Conservation (phyloP, 2,113 vertebrate genomes). For the Fulmarus glacialis region DNA sequence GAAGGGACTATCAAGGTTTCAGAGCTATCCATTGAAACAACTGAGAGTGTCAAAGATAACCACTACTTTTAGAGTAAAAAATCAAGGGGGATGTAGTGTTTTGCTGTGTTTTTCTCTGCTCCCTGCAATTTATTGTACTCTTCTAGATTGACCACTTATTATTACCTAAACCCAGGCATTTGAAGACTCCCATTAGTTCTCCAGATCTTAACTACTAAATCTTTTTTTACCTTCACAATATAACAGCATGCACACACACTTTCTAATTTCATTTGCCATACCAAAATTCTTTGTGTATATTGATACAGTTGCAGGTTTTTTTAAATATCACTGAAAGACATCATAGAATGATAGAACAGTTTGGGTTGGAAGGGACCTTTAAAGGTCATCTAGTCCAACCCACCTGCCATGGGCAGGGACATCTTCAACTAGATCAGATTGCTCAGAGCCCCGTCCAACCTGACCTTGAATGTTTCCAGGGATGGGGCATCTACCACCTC, state of each 20-base stretch:
- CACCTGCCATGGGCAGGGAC: too few species aligned
- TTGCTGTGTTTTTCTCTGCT: background rate
- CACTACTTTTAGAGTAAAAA: background rate
- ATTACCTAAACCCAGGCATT: background rate
- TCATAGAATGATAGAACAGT: too few species aligned
- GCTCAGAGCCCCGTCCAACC: too few species aligned
- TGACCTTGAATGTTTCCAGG: too few species aligned
- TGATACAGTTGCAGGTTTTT: background rate
- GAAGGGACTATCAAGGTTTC: background rate
- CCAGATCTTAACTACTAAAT: background rate
- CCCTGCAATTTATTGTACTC: background rate
- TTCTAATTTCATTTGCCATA: background rate
- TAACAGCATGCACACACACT: accelerated
- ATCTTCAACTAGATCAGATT: too few species aligned
- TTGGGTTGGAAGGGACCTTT: too few species aligned
- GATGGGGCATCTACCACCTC: too few species aligned
- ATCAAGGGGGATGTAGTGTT: background rate
- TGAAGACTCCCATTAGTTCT: background rate
- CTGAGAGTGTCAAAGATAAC: background rate
- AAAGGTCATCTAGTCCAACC: too few species aligned
- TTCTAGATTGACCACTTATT: background rate
- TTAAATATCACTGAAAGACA: background rate
- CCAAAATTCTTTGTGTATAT: background rate
- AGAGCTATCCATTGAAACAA: background rate
- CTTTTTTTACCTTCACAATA: background rate